Evolutionary conservation across 2,888 invertebrate species (phyloP), one percentile per base, ranked within the genome.

Genomic region (Lysandra bellargus): DNA sequence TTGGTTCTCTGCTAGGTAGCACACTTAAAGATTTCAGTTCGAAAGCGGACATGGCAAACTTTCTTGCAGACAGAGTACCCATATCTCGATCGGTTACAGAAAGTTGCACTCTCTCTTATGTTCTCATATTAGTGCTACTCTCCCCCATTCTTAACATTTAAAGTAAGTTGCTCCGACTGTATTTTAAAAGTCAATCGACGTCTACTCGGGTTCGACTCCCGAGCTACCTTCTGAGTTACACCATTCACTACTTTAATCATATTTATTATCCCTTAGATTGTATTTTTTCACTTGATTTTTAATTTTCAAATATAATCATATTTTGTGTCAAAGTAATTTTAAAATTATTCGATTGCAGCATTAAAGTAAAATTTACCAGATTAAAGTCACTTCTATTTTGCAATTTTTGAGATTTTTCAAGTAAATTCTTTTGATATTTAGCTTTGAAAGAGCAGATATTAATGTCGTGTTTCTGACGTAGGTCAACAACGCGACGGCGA

Each of bases 401-500:
- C 17, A 53, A 60, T 73, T 73, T 60, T 23, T 73, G 23, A 23
- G 9, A 75, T 23, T 49, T 57, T 49, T 75, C 7, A 23, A 75
- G 23, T 49, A 75, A 75, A 49, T 75, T 57, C 12, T 17, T 76
- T 76, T 23, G 12, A 30, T 33, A 9, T 23, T 74, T 74, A 30
- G 53, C 49, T 53, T 57, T 53, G 17, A 44, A 44, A 30, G 61
- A 14, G 12, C 60, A 37, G 17, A 14, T 79, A 75, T 86, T 92
- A 87, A 92, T 85, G 85, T 87, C 84, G 80, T 84, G 44, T 89
- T 92, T 89, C 87, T 86, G 85, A 89, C 95, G 91, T 96, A 98
- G 99, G 99, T 99, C 93, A 99, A 99, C 96, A 99, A 99, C 96
- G 99, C 99, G 87, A 99, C 99, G 88, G 99, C 99, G 88, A 96